These are phyloP conservation scores for Porites lutea DNA, from an alignment of 64 coral and sea anemone genomes.

Conservation along the genomic window DNA sequence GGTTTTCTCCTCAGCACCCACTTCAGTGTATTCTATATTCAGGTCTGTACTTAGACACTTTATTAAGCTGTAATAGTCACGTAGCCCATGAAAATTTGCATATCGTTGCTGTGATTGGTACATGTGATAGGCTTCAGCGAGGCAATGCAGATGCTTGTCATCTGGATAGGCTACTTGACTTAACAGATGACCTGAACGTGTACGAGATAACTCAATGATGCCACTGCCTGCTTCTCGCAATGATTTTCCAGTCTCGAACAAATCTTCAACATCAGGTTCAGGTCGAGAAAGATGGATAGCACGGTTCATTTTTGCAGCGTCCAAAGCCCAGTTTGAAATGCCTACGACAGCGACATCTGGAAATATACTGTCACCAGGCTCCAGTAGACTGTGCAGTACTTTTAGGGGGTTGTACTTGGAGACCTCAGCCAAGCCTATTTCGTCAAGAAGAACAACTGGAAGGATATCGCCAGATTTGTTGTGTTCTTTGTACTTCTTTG, in stretches of 20 bases:
- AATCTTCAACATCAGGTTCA: slow-evolving; percentile 72
- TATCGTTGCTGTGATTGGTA: slow-evolving; percentile 73
- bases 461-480: slow-evolving; percentile 70
- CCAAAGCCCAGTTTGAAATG: slow-evolving; percentile 88
- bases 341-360: slow-evolving; percentile 91
- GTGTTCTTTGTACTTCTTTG: slow-evolving; percentile 76
- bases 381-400: slow-evolving; percentile 86
- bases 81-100: slow-evolving; percentile 85
- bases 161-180: slow-evolving; percentile 10
- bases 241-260: slow-evolving; percentile 66
- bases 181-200: background rate
- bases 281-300: slow-evolving; percentile 89
- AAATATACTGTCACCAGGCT: slow-evolving; percentile 66
- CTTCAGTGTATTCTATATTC: background rate
- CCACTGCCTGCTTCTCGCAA: slow-evolving; percentile 47
- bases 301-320: slow-evolving; percentile 95
- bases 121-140: slow-evolving; percentile 70
- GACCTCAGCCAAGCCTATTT: slow-evolving; percentile 90
- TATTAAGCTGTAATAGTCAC: slow-evolving; percentile 88
- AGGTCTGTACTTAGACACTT: slow-evolving; percentile 67
- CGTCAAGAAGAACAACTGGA: slow-evolving; percentile 91
- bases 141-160: slow-evolving; percentile 37
- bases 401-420: slow-evolving; percentile 89
- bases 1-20: slow-evolving; percentile 44
- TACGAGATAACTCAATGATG: slow-evolving; percentile 2